A percentile compares a stretch with the other conserved stretches of the same genome.
Conservation (phyloP, 2,888 invertebrate genomes). For the Mellilla xanthometata region DNA sequence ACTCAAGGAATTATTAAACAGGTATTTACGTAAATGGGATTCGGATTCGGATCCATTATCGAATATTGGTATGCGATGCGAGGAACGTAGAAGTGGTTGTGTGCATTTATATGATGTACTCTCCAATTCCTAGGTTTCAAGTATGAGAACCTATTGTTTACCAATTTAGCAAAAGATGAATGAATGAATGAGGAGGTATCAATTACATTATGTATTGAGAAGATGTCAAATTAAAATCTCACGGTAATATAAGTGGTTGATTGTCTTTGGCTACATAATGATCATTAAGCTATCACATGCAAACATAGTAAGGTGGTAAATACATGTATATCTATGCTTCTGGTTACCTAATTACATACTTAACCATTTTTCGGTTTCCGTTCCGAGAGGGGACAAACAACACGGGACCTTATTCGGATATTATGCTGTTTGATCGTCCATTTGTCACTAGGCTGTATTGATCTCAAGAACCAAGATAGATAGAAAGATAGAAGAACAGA, state of each 20-base stretch:
- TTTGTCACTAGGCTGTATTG: no score
- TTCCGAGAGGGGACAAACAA: no score
- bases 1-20: slow-evolving; percentile 3
- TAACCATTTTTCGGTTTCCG: no score
- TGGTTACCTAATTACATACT: no score
- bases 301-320: no score
- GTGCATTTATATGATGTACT: slow-evolving; percentile 2
- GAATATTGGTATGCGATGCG: slow-evolving; percentile 14
- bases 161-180: neutral
- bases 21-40: slow-evolving; percentile 10
- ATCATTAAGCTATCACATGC: no score
- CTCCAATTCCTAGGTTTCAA: neutral
- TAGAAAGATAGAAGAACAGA: no score
- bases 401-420: no score
- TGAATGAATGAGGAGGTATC: neutral
- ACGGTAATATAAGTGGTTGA: neutral
- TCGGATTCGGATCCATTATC: neutral
- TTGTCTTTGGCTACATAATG: no score
- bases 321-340: no score
- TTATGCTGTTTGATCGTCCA: no score
- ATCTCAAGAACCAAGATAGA: no score
- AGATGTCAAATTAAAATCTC: neutral
- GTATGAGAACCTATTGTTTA: slow-evolving; percentile 5
- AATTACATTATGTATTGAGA: slow-evolving; percentile 2
- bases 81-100: neutral